Percentiles rank a stretch among this genome's conserved stretches.
These are phyloP conservation scores for Thripadectes ignobilis DNA, from an alignment of 2,797 vertebrate genomes.

Conservation along the genomic window DNA sequence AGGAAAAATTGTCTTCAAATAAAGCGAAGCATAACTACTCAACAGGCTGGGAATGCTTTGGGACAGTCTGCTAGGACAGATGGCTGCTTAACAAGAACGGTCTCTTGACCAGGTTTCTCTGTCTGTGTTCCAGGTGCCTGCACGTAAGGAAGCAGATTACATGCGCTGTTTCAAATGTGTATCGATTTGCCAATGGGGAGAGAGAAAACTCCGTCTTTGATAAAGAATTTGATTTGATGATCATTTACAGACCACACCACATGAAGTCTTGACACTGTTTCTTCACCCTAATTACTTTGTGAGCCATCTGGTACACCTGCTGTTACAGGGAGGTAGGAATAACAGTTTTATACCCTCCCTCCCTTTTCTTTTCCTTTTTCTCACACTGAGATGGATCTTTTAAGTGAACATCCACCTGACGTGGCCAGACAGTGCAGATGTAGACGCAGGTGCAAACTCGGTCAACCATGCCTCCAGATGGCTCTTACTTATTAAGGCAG, in stretches of 20 bases:
- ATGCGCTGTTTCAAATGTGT: background rate
- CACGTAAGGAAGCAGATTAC: slow-evolving; percentile 11
- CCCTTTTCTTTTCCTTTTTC: slow-evolving; percentile 49
- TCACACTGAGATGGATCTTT: slow-evolving; percentile 61
- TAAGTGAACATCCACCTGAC: slow-evolving; percentile 67
- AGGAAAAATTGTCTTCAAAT: background rate
- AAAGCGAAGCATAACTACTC: background rate
- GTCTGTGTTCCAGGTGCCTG: slow-evolving; percentile 26
- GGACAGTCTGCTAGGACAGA: slow-evolving; percentile 58
- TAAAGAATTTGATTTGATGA: slow-evolving; percentile 45
- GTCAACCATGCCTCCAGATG: slow-evolving; percentile 68
- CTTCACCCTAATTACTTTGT: slow-evolving; percentile 65
- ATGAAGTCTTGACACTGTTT: slow-evolving; percentile 47
- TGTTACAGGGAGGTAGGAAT: slow-evolving; percentile 55
- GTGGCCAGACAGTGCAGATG: slow-evolving; percentile 61
- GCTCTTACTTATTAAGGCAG: slow-evolving; percentile 66
- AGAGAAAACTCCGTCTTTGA: slow-evolving; percentile 38
- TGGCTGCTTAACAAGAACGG: slow-evolving; percentile 59
- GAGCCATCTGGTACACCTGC: slow-evolving; percentile 72
- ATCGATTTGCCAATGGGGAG: slow-evolving; percentile 39
- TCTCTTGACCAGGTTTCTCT: slow-evolving; percentile 52
- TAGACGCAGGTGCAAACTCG: slow-evolving; percentile 67
- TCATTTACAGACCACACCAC: slow-evolving; percentile 50
- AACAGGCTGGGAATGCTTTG: slow-evolving; percentile 21
- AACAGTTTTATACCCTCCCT: slow-evolving; percentile 46